Evolutionary conservation across 2,797 vertebrate genomes (phyloP), one percentile per base, ranked within the genome.

Genomic region (Poeciliopsis paucimaculata): DNA sequence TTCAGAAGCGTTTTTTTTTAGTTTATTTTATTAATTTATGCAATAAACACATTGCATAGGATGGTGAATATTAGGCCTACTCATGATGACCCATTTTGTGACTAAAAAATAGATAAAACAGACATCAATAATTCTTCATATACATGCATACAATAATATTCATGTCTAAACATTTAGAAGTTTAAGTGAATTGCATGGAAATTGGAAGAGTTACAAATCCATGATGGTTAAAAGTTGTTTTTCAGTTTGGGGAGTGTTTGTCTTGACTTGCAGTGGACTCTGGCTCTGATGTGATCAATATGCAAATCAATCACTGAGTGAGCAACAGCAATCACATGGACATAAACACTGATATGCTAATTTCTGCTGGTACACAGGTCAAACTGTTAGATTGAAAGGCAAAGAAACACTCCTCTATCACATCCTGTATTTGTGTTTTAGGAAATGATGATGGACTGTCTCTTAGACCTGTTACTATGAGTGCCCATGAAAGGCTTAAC

Each of bases 261-360:
- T 60, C n/a, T 43, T 57, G 7, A 72, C 68, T 80, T 79, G 26
- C 34, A 75, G 46, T 13, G 39, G 43, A 39, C 51, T 74, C 6
- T 71, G 49, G 5, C 75, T 80, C 64, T 84, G 53, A 79, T 45
- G 18, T 72, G 53, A 89, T 93, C 87, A 83, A 78, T 83, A 80
- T 77, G 75, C 66, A 76, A 79, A 85, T 88, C 82, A 78, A 81
- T 86, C 34, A 70, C 18, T 64, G 71, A 78, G 60, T 84, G 84
- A 47, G 13, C 45, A 83, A 84, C 83, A 87, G 39, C 77, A 55
- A 72, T 15, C 41, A 45, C 20, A 77, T 78, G 57, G 26, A 43
- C 60, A 76, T 43, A 75, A 85, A 89, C 83, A 87, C 11, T 81
- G 82, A 89, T 81, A 80, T 82, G 77, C 18, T 87, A 68, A 82